Conservation (phyloP, 53 echinoderm and acorn worm genomes). For the Echinometra lucunter region DNA sequence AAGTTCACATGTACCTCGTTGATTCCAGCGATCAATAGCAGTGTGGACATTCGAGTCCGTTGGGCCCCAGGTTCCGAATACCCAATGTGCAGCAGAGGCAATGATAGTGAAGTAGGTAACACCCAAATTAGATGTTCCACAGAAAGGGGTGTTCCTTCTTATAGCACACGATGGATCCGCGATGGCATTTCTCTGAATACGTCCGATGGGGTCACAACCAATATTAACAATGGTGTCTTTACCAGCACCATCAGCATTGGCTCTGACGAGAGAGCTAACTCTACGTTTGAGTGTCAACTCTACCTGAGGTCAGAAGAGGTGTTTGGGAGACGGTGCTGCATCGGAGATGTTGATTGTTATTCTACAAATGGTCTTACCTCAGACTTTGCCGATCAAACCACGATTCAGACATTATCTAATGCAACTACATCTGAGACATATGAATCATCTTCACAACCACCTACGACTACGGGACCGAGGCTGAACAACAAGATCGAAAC, state of each 20-base stretch:
- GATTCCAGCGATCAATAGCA: background rate
- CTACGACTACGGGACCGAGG: too few relatives aligned
- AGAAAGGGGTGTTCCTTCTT: conserved; percentile 10
- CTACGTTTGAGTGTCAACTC: conserved; percentile 1
- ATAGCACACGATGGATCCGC: background rate
- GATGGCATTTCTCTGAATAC: background rate
- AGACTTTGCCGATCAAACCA: background rate
- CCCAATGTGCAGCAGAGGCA: background rate
- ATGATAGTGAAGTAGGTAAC: background rate
- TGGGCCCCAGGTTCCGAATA: background rate
- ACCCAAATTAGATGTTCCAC: background rate
- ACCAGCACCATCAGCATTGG: background rate
- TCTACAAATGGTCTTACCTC: background rate
- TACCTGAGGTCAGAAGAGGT: background rate
- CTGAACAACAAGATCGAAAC: too few relatives aligned
- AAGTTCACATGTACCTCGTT: background rate
- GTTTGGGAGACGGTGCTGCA: background rate
- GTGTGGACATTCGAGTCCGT: conserved; percentile 36
- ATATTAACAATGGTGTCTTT: background rate
- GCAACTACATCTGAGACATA: too few relatives aligned
- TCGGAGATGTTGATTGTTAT: background rate
- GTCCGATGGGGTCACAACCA: background rate
- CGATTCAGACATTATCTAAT: too few relatives aligned
- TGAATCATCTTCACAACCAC: too few relatives aligned
- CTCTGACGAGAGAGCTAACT: background rate